These are phyloP conservation scores for Aphaenogaster ashmeadi DNA, from an alignment of 1,140 invertebrate species.

Conservation along the genomic window DNA sequence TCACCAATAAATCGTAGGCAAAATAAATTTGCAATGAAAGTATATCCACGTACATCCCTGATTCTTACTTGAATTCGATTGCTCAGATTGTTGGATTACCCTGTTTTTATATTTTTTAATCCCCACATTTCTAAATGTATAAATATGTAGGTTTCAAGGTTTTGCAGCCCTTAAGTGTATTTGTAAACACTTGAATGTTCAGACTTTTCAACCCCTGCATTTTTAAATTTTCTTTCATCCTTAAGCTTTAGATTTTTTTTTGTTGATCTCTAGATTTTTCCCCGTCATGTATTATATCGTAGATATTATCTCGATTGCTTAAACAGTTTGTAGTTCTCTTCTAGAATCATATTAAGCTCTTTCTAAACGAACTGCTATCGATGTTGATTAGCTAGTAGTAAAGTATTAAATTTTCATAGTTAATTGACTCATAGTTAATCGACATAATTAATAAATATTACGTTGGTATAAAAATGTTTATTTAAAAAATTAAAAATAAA, in stretches of 20 bases:
- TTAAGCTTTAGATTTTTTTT: background rate
- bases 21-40: conserved; percentile 6
- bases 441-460: background rate
- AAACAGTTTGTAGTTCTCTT: conserved; percentile 30
- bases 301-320: conserved; percentile 30
- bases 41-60: background rate
- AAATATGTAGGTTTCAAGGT: background rate
- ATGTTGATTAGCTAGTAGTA: conserved; percentile 21
- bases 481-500: background rate
- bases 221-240: background rate
- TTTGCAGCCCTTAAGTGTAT: background rate
- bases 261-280: conserved; percentile 18
- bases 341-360: background rate
- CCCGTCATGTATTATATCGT: background rate
- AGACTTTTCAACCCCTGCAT: background rate
- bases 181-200: background rate
- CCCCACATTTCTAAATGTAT: background rate
- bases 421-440: conserved; percentile 23
- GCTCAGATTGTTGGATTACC: background rate
- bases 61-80: background rate
- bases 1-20: background rate
- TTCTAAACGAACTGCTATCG: background rate
- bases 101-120: conserved; percentile 8
- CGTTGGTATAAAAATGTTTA: background rate
- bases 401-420: conserved; percentile 7